Evolutionary conservation across 1,140 invertebrate genomes (phyloP).

Genomic region (Eufriesea mexicana): DNA sequence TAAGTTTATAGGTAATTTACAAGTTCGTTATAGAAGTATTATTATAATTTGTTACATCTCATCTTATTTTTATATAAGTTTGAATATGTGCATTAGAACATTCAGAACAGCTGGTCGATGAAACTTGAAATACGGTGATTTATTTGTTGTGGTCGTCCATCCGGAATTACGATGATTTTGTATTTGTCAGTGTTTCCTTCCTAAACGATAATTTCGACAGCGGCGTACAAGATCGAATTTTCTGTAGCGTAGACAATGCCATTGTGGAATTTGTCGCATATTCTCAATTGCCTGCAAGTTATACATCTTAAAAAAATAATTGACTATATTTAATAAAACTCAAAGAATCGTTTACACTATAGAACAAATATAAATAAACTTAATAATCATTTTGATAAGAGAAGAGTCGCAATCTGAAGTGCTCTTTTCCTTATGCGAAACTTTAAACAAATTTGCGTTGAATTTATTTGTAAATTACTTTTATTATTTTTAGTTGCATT

Average conservation of each 20-base stretch:
- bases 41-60: not conserved
- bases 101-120: slow-evolving; percentile 41
- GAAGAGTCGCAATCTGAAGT: not conserved
- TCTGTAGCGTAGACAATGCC: slow-evolving; percentile 90
- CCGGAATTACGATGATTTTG: slow-evolving; percentile 39
- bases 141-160: slow-evolving; percentile 25
- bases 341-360: not conserved
- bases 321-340: slow-evolving; percentile 44
- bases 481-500: not conserved
- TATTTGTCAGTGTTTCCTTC: slow-evolving; percentile 79
- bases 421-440: not conserved
- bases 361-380: not conserved
- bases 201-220: slow-evolving; percentile 85
- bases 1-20: not conserved
- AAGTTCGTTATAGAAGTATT: not conserved
- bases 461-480: not conserved
- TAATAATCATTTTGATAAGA: not conserved
- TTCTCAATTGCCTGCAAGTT: slow-evolving; percentile 82
- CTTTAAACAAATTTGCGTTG: no score
- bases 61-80: slow-evolving; percentile 27
- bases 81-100: slow-evolving; percentile 39
- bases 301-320: slow-evolving; percentile 62
- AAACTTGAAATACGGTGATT: slow-evolving; percentile 38
- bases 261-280: slow-evolving; percentile 89
- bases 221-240: slow-evolving; percentile 89